A percentile compares a stretch with the other conserved stretches of the same genome.
Conservation (phyloP, 2,113 vertebrate species). For the Phyllostomus hastatus region DNA sequence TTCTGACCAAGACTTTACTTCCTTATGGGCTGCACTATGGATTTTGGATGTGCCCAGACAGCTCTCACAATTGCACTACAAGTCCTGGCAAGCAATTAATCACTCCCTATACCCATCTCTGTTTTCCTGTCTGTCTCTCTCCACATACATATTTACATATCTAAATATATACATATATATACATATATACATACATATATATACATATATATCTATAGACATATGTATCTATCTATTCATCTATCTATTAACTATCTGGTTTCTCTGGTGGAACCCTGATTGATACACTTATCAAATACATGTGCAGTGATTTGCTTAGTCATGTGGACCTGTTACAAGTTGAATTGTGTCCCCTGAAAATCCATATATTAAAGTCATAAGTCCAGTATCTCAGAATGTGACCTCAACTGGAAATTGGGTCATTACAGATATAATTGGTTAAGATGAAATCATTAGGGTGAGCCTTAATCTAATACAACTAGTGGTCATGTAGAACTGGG, state of each 20-base stretch:
- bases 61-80: neutral
- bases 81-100: neutral
- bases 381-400: neutral
- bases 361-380: neutral
- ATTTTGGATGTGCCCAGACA: neutral
- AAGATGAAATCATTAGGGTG: neutral
- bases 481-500: neutral
- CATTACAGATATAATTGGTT: neutral
- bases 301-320: neutral
- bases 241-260: neutral
- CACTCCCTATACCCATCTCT: neutral
- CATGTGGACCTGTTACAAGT: neutral
- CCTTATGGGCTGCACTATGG: neutral
- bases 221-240: neutral
- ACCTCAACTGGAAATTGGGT: neutral
- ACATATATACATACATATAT: neutral
- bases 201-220: neutral
- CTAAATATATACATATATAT: neutral
- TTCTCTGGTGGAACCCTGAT: neutral
- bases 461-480: neutral
- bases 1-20: neutral
- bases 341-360: neutral
- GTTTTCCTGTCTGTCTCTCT: neutral
- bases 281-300: neutral
- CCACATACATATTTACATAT: neutral